phyloP scores from a whole-genome alignment of 2,113 vertebrate species.

The Ophthalmolycus amberensis region DNA sequence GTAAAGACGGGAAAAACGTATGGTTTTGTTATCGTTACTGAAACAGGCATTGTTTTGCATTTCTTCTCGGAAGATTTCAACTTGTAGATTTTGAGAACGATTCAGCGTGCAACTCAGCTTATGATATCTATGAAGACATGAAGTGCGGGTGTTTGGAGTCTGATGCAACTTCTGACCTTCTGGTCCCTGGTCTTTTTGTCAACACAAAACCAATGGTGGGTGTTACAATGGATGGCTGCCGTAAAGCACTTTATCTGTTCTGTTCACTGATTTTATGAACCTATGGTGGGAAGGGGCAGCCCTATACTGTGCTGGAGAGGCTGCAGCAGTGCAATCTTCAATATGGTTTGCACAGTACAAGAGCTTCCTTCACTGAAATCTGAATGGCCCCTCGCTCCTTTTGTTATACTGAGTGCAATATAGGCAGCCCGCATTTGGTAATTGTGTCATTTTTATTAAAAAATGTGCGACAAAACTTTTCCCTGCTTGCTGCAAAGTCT shows the following conservation, averaged over 20 bases:
- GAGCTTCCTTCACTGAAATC: background rate
- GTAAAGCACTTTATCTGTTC: constrained; percentile 5
- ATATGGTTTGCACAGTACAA: background rate
- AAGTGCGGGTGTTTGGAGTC: constrained; percentile 7
- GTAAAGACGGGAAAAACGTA: background rate
- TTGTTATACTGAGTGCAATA: background rate
- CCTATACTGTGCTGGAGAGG: background rate
- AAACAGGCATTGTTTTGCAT: background rate
- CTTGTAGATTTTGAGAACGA: background rate
- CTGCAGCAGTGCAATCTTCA: constrained; percentile 28
- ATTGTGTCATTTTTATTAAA: constrained; percentile 29
- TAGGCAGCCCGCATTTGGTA: background rate
- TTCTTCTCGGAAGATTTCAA: background rate
- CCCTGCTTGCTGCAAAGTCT: constrained; percentile 28
- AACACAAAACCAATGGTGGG: background rate
- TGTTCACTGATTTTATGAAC: constrained; percentile 25
- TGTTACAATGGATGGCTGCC: constrained; percentile 5
- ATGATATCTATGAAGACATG: background rate
- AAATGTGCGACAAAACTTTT: constrained; percentile 15
- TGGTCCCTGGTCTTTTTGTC: constrained; percentile 11
- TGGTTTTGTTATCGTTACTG: background rate
- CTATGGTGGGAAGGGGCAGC: background rate
- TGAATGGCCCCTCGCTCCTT: constrained; percentile 9
- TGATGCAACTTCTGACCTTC: background rate
- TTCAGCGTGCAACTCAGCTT: background rate